Evolutionary conservation across 2,888 invertebrate species (phyloP), one percentile per base, ranked within the genome.

Genomic region (Scaptomyza polygonia): DNA sequence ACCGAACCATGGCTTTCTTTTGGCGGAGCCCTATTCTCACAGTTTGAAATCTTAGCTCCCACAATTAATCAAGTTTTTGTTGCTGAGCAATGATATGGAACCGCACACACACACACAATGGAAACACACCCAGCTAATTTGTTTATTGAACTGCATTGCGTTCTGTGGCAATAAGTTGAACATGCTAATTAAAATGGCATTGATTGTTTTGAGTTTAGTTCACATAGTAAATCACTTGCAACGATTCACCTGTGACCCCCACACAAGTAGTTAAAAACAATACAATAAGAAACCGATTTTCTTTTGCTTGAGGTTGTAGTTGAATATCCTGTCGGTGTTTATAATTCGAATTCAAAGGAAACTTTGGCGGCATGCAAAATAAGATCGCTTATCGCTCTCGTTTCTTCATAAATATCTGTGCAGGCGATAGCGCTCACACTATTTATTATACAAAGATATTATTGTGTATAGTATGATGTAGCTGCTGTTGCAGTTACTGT

Each of bases 41-140:
- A 77, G 90, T 88, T 83, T 89, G 89, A 80, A 80, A 54, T 73
- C 69, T 74, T 73, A 47, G 90, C 90, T 89, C 89, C 89, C 89
- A 90, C 90, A 90, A 89, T 89, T 88, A 89, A 89, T 89, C 90
- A 90, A 85, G 40, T 57, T 52, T 48, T 52, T 51, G 48, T 52
- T 52, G 53, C 44, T 56, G 67, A 30, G 75, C 87, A 88, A 76
- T 88, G 77, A 87, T 67, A 67, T 67, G 88, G 74, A 88, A 83
- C 75, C 52, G 57, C 51, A 42, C 58, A 12, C 45, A 58, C 45
- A 58, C n/a, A 34, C 40, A 42, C 34, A 21, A 16, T 18, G 7
- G n/a, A 30, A 52, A 77, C 88, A 79, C 82, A 70, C 82, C 82
- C 80, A 69, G 65, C 34, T 79, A 77, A 87, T 79, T 82, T 83